Percentiles rank a stretch among this genome's conserved stretches.
phyloP scores from a whole-genome alignment of 2,888 invertebrate species.

The Zhuqinia jingwanae region DNA sequence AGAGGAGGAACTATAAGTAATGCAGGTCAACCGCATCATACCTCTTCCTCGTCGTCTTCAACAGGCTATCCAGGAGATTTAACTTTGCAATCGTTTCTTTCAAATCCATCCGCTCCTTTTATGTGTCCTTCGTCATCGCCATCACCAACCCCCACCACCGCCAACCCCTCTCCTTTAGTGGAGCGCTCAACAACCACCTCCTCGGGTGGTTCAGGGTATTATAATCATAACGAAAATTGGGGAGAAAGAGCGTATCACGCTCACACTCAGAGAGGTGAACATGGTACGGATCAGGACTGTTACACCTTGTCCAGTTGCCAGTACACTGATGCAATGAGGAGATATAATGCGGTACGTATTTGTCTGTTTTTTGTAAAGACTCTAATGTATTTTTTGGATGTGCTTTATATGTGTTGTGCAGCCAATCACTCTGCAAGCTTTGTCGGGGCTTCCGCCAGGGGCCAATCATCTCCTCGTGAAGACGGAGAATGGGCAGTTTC shows the following conservation, averaged over 20 bases:
- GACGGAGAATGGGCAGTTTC: conserved; percentile 98
- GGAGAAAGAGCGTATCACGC: conserved; percentile 49
- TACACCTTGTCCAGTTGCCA: conserved; percentile 70
- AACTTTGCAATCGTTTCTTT: conserved; percentile 60
- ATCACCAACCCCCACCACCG: not conserved
- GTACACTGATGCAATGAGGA: conserved; percentile 77
- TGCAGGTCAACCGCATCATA: conserved; percentile 25
- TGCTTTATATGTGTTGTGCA: conserved; percentile 81
- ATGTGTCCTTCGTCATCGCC: conserved; percentile 54
- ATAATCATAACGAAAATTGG: conserved; percentile 52
- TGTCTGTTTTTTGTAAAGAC: conserved; percentile 77
- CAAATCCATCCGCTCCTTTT: conserved; percentile 62
- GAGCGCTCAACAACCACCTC: conserved; percentile 62
- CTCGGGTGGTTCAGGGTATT: conserved; percentile 50
- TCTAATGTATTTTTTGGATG: conserved; percentile 78
- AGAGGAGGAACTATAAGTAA: not conserved
- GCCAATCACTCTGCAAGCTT: conserved; percentile 90
- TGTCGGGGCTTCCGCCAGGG: conserved; percentile 92
- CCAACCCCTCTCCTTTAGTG: conserved; percentile 1
- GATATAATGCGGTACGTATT: conserved; percentile 78
- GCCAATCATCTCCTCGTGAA: conserved; percentile 90
- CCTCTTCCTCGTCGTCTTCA: not conserved
- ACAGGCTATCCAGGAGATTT: conserved; percentile 40
- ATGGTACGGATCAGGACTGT: conserved; percentile 42
- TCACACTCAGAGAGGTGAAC: conserved; percentile 51